phyloP scores from a whole-genome alignment of 2,797 vertebrate species.

The Tauraco hartlaubi region DNA sequence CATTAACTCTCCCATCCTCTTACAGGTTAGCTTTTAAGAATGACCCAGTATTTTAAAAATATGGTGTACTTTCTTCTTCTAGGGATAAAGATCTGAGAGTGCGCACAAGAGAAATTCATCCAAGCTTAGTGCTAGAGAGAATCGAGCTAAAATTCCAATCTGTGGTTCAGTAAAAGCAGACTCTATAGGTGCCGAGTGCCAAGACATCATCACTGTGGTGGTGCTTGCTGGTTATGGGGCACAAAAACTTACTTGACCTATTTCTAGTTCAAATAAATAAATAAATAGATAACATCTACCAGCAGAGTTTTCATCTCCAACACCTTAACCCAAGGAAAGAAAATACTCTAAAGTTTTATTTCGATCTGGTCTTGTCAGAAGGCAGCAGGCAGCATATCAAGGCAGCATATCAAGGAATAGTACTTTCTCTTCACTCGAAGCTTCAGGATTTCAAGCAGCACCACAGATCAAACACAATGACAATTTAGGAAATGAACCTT shows the following conservation, averaged over 20 bases:
- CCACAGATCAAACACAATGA: constrained; percentile 35
- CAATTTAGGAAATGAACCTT: constrained; percentile 69
- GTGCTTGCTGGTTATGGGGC: background rate
- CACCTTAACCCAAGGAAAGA: background rate
- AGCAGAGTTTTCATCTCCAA: background rate
- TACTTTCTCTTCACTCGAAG: constrained; percentile 14
- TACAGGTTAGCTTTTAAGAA: background rate
- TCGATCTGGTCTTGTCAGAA: background rate
- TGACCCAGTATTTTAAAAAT: background rate
- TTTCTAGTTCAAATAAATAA: background rate
- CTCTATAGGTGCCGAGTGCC: background rate
- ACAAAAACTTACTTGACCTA: background rate
- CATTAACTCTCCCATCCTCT: background rate
- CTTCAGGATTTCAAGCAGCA: constrained; percentile 43
- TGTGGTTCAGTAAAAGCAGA: background rate
- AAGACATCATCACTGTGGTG: background rate
- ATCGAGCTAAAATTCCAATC: background rate
- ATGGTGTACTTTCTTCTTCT: background rate
- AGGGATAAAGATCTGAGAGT: background rate
- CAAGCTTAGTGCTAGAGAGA: background rate
- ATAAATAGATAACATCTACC: background rate
- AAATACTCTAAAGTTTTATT: background rate
- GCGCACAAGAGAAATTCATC: background rate
- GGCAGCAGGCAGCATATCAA: background rate
- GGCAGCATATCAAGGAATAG: background rate